These are phyloP conservation scores for Orientallactaga sibirica DNA, from an alignment of 2,797 vertebrate species.

Conservation along the genomic window DNA sequence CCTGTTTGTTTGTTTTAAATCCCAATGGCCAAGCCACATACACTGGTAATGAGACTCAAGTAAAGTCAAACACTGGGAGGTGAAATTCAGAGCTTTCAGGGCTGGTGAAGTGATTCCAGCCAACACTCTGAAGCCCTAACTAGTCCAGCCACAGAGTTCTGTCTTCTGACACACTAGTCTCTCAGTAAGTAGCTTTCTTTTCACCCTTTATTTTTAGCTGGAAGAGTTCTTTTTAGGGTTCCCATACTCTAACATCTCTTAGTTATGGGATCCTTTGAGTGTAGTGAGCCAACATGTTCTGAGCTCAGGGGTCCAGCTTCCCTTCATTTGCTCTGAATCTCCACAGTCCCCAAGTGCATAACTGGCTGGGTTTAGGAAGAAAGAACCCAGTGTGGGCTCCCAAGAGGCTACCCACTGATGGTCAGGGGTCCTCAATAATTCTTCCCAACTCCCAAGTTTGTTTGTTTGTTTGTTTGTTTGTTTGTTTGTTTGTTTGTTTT, in stretches of 20 bases:
- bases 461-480: no score
- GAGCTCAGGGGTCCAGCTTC: neutral
- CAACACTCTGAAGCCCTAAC: neutral
- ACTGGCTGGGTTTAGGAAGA: neutral
- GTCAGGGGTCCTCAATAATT: neutral
- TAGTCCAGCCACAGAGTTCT: neutral
- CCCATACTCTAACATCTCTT: neutral
- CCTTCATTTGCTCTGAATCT: neutral
- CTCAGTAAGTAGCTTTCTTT: conserved; percentile 16
- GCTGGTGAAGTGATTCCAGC: neutral
- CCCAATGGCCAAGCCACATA: neutral
- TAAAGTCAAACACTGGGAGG: neutral
- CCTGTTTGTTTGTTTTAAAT: neutral
- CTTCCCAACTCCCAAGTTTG: neutral
- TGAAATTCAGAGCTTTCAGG: neutral
- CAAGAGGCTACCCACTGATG: neutral
- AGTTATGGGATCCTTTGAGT: neutral
- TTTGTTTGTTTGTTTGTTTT: no score
- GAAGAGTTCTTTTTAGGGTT: neutral
- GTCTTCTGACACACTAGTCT: neutral
- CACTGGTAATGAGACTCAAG: neutral
- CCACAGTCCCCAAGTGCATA: neutral
- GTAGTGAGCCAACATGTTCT: neutral
- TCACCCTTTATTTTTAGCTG: neutral
- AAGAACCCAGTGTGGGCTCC: neutral